Evolutionary conservation across 1,140 invertebrate species (phyloP), one percentile per base, ranked within the genome.

Genomic region (Frieseomelitta varia): DNA sequence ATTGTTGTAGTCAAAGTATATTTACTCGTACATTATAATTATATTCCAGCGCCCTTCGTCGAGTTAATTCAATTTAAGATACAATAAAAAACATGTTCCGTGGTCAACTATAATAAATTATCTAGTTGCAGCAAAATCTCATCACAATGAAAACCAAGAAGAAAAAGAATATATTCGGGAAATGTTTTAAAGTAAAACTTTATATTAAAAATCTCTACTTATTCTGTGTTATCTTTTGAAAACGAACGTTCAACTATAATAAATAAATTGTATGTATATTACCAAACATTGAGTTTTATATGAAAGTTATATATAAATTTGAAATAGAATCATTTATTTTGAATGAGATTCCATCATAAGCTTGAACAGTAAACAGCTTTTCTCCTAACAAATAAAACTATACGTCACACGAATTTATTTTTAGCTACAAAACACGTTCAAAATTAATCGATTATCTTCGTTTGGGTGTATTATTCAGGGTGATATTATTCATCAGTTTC

Each of bases 21-120:
- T 79, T 84, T 84, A 84, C 81, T 84, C 61, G 39, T 27, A 58
- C 65, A 72, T 84, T 79, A 79, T 84, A 84, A 84, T 79, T 84
- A 84, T 72, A 84, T 84, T 72, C 8, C 27, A 51, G 67, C 27
- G 27, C 39, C 47, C 67, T 84, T 72, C 47, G 67, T 53, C 11
- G 0, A 47, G 30, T n/a, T 78, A 83, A 83, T 76, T 71, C 47
- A 21, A 14, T 84, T 71, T 47, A 68, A 55, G 39, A 51, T 71
- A 1, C 47, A 24, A 71, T 84, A 53, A 69, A 79, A 21, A 27
- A 30, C 24, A n/a, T 1, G 4, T n/a, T 19, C 0, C 2, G n/a
- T 24, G 24, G 24, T 76, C 19, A 67, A 56, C 30, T 78, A 47
- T 47, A 51, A 39, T 39, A 24, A 14, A n/a, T 27, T 19, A 15